Conservation (phyloP, 2,797 vertebrate species). For the Pangasius djambal region DNA sequence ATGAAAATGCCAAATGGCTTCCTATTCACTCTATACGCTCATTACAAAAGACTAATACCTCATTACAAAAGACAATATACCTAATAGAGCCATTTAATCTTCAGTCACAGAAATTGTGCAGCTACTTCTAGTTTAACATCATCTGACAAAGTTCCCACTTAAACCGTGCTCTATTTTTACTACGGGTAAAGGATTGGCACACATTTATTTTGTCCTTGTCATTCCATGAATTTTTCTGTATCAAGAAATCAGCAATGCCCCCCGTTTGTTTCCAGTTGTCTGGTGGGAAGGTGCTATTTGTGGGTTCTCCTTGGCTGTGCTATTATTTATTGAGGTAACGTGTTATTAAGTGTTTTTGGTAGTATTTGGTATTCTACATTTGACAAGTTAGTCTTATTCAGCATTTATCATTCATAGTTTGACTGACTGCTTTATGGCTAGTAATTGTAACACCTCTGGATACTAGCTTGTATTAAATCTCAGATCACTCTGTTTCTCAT, state of each 20-base stretch:
- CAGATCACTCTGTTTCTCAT: background rate
- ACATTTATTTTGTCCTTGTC: background rate
- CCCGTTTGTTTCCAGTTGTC: background rate
- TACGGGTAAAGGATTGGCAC: background rate
- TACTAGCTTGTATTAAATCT: background rate
- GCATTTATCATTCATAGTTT: background rate
- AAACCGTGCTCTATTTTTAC: background rate
- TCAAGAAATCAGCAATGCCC: background rate
- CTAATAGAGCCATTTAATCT: background rate
- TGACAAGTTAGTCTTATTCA: background rate
- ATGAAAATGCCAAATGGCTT: background rate
- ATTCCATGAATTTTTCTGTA: background rate
- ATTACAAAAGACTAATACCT: background rate
- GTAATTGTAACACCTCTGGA: background rate
- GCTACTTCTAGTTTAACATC: background rate
- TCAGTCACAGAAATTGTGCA: background rate
- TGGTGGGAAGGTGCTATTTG: background rate
- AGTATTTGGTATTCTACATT: background rate
- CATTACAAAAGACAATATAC: background rate
- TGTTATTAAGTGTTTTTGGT: background rate
- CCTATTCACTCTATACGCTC: background rate
- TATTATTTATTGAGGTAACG: too few species aligned
- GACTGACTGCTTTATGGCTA: background rate
- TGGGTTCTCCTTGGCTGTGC: background rate
- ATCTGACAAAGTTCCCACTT: background rate